Percentiles rank a stretch among this genome's conserved stretches.
Conservation (phyloP, 2,113 vertebrate species). For the Lepisosteus oculatus region DNA sequence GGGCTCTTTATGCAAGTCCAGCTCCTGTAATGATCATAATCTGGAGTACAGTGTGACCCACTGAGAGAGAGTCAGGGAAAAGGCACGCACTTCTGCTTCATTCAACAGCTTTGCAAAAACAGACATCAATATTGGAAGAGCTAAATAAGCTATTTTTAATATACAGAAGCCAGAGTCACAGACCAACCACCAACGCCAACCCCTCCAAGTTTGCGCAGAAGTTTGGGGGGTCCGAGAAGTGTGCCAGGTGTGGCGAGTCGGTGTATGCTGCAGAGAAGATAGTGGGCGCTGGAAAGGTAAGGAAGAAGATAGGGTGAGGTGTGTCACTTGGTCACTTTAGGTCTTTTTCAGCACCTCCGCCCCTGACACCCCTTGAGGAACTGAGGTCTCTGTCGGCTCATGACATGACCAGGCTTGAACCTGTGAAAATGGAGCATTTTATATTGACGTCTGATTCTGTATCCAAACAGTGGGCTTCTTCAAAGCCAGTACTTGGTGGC, state of each 20-base stretch:
- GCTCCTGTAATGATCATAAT: slow-evolving; percentile 24
- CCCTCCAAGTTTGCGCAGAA: slow-evolving; percentile 93
- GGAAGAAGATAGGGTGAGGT: not conserved
- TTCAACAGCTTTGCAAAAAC: slow-evolving; percentile 28
- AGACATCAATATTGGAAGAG: not conserved
- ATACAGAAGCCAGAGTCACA: slow-evolving; percentile 65
- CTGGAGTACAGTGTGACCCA: slow-evolving; percentile 51
- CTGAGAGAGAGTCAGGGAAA: slow-evolving; percentile 38
- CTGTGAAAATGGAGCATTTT: no score
- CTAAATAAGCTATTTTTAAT: not conserved
- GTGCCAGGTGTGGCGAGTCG: slow-evolving; percentile 82
- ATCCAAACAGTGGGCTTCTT: no score
- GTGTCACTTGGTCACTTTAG: not conserved
- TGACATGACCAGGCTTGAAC: no score
- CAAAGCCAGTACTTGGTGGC: no score
- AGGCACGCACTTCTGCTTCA: slow-evolving; percentile 31
- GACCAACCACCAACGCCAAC: slow-evolving; percentile 84
- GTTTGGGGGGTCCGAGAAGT: slow-evolving; percentile 86
- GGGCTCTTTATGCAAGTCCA: slow-evolving; percentile 46
- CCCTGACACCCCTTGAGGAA: no score
- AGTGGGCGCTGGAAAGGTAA: slow-evolving; percentile 92
- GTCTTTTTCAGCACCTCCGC: no score
- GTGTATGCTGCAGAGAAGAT: slow-evolving; percentile 94
- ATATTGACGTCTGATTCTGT: no score
- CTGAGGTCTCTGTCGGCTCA: no score